A percentile compares a stretch with the other conserved stretches of the same genome.
phyloP scores from a whole-genome alignment of 2,797 vertebrate species.

The Parauchenoglanis ngamensis region DNA sequence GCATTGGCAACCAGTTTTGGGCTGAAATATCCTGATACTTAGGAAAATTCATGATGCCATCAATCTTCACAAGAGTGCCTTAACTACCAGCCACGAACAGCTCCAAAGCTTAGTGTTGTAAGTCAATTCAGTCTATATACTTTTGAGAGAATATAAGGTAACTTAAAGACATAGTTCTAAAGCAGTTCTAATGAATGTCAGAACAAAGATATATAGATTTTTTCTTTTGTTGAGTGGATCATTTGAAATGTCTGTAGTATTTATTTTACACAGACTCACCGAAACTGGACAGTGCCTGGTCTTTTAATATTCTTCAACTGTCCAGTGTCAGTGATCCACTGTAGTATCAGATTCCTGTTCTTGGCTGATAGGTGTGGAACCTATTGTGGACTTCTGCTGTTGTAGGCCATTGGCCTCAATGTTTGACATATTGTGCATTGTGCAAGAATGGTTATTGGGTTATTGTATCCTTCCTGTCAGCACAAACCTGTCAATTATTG shows the following conservation, averaged over 20 bases:
- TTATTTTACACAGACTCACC: neutral
- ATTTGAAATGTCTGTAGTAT: neutral
- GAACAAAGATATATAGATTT: neutral
- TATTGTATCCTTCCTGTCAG: neutral
- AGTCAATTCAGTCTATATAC: neutral
- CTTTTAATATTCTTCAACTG: neutral
- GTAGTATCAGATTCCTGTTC: neutral
- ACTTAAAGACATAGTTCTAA: neutral
- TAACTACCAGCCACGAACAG: slow-evolving; percentile 7
- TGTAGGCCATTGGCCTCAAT: neutral
- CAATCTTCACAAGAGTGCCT: slow-evolving; percentile 13
- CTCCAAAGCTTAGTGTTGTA: neutral
- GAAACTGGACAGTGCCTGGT: neutral
- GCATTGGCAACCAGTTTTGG: slow-evolving; percentile 17
- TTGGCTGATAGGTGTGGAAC: neutral
- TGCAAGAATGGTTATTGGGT: neutral
- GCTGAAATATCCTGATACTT: slow-evolving; percentile 22
- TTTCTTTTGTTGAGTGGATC: neutral
- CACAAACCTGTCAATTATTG: neutral
- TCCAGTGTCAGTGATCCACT: neutral
- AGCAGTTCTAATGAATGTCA: neutral
- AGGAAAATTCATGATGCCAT: slow-evolving; percentile 5
- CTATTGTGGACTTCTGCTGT: neutral
- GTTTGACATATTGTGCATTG: neutral
- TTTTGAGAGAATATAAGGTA: neutral